These are phyloP conservation scores for Pterostichus madidus DNA, from an alignment of 2,888 invertebrate genomes.

Conservation along the genomic window DNA sequence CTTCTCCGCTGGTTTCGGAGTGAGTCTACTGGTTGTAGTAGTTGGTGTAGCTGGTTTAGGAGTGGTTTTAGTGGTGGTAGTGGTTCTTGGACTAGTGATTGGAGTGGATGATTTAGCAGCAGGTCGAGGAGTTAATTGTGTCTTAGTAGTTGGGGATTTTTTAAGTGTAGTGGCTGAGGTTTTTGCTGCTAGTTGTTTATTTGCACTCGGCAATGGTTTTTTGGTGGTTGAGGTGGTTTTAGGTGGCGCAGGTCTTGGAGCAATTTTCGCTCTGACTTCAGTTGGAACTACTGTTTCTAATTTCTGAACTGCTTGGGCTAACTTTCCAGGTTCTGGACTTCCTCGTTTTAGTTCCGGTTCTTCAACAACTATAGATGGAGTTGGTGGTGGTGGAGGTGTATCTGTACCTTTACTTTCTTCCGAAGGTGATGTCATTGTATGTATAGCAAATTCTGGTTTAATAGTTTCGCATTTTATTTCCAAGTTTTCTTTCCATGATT, in stretches of 20 bases:
- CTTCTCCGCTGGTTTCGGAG: constrained; percentile 74
- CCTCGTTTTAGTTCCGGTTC: constrained; percentile 65
- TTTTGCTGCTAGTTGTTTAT: constrained; percentile 63
- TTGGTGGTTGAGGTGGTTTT: constrained; percentile 7
- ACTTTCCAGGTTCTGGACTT: constrained; percentile 71
- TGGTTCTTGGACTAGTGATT: constrained; percentile 68
- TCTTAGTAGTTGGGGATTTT: not conserved
- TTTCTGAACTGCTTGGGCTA: constrained; percentile 69
- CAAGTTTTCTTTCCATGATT: constrained; percentile 68
- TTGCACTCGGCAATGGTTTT: constrained; percentile 68
- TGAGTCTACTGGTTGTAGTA: constrained; percentile 67
- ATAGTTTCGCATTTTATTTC: constrained; percentile 72
- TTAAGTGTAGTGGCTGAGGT: not conserved
- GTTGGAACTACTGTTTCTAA: constrained; percentile 72
- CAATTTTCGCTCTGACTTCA: constrained; percentile 72
- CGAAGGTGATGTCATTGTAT: constrained; percentile 72
- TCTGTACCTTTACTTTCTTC: constrained; percentile 72
- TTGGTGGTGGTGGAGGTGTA: constrained; percentile 61
- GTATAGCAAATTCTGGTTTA: constrained; percentile 72
- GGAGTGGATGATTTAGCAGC: constrained; percentile 68
- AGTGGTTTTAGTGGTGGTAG: constrained; percentile 66
- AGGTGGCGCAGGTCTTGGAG: constrained; percentile 63
- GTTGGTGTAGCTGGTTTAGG: constrained; percentile 68
- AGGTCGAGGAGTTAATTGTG: constrained; percentile 60
- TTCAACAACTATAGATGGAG: constrained; percentile 69